A percentile compares a stretch with the other conserved stretches of the same genome.
These are phyloP conservation scores for Tanypteryx hageni DNA, from an alignment of 2,888 invertebrate species.

Conservation along the genomic window DNA sequence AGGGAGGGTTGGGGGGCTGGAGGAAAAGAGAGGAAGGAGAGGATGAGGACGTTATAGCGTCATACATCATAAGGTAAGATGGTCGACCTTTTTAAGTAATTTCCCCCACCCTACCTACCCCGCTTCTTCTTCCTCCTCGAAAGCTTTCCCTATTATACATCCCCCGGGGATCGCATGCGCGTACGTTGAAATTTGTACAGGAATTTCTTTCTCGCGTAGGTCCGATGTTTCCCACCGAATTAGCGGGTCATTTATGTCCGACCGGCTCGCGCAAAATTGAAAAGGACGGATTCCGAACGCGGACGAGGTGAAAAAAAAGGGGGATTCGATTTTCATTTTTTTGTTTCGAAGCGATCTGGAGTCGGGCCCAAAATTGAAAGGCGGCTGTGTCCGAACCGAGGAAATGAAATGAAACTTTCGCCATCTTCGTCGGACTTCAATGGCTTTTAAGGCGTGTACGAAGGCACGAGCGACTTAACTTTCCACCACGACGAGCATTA, in stretches of 20 bases:
- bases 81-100: background rate
- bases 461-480: background rate
- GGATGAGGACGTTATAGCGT: background rate
- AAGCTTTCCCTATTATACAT: background rate
- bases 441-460: background rate
- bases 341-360: background rate
- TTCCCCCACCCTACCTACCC: background rate
- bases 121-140: background rate
- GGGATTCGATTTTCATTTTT: background rate
- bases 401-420: background rate
- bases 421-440: background rate
- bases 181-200: background rate
- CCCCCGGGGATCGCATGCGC: too few relatives aligned
- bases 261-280: conserved; percentile 1
- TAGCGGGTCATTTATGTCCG: background rate
- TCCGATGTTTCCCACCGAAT: background rate
- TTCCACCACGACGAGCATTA: background rate
- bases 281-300: background rate
- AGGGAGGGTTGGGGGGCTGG: background rate
- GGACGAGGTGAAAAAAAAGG: background rate
- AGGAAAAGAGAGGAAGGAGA: background rate
- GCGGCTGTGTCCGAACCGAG: background rate
- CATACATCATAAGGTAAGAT: background rate
- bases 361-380: conserved; percentile 7
- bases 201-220: background rate